These are phyloP conservation scores for Labroides dimidiatus DNA, from an alignment of 2,797 vertebrate genomes.

Conservation along the genomic window DNA sequence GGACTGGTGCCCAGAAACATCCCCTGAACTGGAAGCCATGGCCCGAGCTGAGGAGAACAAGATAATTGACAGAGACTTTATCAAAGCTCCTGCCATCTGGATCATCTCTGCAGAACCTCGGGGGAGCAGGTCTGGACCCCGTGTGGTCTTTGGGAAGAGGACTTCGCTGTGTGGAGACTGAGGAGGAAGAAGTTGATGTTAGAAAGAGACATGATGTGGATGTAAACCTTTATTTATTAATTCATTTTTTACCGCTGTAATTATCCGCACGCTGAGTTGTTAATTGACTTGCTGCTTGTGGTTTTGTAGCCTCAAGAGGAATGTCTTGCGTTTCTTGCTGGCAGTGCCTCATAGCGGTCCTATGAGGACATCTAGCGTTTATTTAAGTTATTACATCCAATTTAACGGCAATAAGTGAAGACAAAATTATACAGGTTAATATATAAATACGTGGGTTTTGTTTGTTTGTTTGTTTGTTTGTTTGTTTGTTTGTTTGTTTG, in stretches of 20 bases:
- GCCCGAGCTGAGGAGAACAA: conserved; percentile 80
- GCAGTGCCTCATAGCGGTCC: conserved; percentile 8
- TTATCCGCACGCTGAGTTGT: background rate
- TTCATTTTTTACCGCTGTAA: conserved; percentile 7
- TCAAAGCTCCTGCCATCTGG: conserved; percentile 78
- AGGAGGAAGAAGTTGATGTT: background rate
- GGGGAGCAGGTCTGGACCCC: conserved; percentile 54
- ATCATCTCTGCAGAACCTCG: conserved; percentile 73
- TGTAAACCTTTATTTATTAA: background rate
- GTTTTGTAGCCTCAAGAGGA: background rate
- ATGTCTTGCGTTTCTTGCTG: background rate
- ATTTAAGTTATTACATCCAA: conserved; percentile 41
- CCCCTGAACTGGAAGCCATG: conserved; percentile 83
- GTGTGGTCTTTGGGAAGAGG: conserved; percentile 77
- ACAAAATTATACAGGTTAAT: background rate
- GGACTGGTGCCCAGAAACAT: conserved; percentile 82
- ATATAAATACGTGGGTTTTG: too few relatives aligned
- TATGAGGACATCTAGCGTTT: conserved; percentile 69
- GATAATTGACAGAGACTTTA: conserved; percentile 72
- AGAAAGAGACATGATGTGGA: conserved; percentile 9
- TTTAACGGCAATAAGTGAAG: background rate
- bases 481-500: too few relatives aligned
- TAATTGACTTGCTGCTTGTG: background rate
- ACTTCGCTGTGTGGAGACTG: conserved; percentile 27
- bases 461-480: too few relatives aligned